Conservation (phyloP, 2,113 vertebrate genomes). For the Kobus ellipsiprymnus region DNA sequence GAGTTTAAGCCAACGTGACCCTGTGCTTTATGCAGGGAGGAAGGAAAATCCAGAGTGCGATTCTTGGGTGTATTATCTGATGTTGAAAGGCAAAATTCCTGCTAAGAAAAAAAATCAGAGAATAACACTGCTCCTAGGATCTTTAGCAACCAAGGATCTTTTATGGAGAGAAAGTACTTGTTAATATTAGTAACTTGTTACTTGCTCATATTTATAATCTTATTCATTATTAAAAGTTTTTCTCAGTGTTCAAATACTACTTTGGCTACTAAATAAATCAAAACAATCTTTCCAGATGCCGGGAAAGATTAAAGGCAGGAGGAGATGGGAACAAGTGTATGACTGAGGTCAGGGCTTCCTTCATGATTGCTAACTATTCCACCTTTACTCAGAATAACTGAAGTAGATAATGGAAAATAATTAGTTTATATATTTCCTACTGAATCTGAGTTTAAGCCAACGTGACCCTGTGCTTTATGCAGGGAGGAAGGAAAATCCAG, state of each 20-base stretch:
- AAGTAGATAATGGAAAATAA: neutral
- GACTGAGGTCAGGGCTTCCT: neutral
- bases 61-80: neutral
- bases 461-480: neutral
- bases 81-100: neutral
- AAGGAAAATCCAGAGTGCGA: neutral
- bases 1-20: neutral
- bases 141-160: neutral
- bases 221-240: neutral
- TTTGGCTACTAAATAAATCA: neutral
- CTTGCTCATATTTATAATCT: neutral
- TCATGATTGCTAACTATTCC: neutral
- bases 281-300: neutral
- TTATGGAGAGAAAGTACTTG: neutral
- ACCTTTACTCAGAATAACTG: neutral
- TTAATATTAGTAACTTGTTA: neutral
- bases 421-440: neutral
- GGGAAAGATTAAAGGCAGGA: neutral
- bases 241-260: neutral
- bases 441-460: neutral
- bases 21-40: neutral
- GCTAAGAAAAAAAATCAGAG: neutral
- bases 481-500: neutral
- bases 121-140: neutral
- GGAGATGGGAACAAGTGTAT: neutral